Base-by-base conservation (phyloP, 2,888 invertebrate genomes). In the Spialia ferax region DNA sequence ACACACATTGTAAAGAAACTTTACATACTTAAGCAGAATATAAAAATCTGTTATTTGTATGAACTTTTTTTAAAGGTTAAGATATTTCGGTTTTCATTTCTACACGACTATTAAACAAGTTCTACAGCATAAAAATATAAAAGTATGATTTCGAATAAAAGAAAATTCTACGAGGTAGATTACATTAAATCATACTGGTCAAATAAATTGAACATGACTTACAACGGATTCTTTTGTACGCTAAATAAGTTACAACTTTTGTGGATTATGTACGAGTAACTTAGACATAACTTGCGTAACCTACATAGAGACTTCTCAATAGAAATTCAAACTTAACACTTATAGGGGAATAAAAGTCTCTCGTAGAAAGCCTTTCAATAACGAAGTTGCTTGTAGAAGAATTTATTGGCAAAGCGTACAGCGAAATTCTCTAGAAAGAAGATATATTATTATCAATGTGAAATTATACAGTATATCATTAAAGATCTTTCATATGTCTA, bases 291-390 rank as follows among this genome's bases (percentile, higher is more conserved):
- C 18, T 48, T 48, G 48, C 2, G 10, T 48, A 48, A 48, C 48
- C 20, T 48, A 20, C 20, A 48, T 20, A 48, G 48, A 48, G 20
- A 48, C 48, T 48, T 48, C 20, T 20, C 10, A 18, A 48, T 18
- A 20, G 20, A 48, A 48, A 48, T 48, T 48, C 23, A 23, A 52
- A 52, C 52, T 52, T 52, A 23, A 22, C 22, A 50, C 22, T 50
- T 26, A 52, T 1, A 52, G 52, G 2, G n/a, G 52, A 23, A 52
- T 52, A 52, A 52, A 52, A 22, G 18, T 52, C 18, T 23, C 15
- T 50, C 52, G n/a, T n/a, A 23, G 23, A 26, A 52, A 52, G 52
- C 23, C 18, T 52, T 52, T 52, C 52, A 52, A 52, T 52, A 52
- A 52, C 22, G 52, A 52, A 52, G 52, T 52, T 52, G 23, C 23